Evolutionary conservation across 1,140 invertebrate genomes (phyloP).

Genomic region (Temnothorax nylanderi): DNA sequence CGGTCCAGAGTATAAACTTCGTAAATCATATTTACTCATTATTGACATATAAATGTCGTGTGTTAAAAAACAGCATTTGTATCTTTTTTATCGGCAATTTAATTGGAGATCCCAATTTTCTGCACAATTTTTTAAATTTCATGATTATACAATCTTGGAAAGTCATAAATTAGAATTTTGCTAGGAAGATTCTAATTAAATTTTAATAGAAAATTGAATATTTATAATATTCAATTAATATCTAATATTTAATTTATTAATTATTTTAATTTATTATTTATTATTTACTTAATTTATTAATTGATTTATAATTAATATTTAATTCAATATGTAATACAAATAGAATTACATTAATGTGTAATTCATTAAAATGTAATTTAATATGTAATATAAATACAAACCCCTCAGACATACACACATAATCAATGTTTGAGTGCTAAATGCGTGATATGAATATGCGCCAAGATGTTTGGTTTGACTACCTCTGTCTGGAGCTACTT

Average conservation of each 20-base stretch:
- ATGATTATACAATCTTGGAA: not conserved
- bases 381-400: not conserved
- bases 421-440: constrained; percentile 15
- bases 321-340: not conserved
- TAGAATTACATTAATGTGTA: not conserved
- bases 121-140: not conserved
- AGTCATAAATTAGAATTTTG: not conserved
- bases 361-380: not conserved
- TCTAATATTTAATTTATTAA: too few species aligned
- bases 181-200: not conserved
- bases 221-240: too few species aligned
- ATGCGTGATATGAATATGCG: not conserved
- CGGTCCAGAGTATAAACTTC: not conserved
- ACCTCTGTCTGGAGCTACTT: not conserved
- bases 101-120: not conserved
- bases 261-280: not conserved
- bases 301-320: not conserved
- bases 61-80: not conserved
- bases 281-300: not conserved
- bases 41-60: not conserved
- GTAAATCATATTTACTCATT: not conserved
- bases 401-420: not conserved
- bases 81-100: not conserved
- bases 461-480: not conserved
- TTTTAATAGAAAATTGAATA: not conserved